Percentiles rank a stretch among this genome's conserved stretches.
These are phyloP conservation scores for Platyscapa corneri DNA, from an alignment of 1,140 invertebrate species.

Conservation along the genomic window DNA sequence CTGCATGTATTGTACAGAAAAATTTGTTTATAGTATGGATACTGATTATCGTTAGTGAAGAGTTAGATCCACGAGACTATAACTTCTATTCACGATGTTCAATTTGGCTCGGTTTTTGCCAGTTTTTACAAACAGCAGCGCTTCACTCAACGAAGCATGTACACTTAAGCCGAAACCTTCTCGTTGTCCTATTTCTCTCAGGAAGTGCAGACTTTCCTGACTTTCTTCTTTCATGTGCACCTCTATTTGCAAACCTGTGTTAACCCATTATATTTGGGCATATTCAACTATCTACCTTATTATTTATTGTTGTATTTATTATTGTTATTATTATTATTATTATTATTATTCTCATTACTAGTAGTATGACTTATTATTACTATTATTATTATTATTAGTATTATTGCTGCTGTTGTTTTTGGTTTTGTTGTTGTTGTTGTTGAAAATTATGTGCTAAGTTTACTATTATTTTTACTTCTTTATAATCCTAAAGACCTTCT, in stretches of 20 bases:
- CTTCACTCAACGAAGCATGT: slow-evolving; percentile 15
- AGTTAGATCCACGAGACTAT: not conserved
- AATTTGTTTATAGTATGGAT: too few relatives aligned
- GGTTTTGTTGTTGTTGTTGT: too few relatives aligned
- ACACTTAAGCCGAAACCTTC: too few relatives aligned
- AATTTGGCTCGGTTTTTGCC: not conserved
- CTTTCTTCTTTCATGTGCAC: not conserved
- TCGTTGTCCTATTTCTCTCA: not conserved
- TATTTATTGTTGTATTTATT: too few relatives aligned
- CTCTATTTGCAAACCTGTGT: not conserved
- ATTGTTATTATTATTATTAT: too few relatives aligned
- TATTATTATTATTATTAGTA: too few relatives aligned
- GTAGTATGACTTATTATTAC: too few relatives aligned
- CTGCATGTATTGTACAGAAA: too few relatives aligned
- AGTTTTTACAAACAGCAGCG: not conserved
- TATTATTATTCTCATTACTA: too few relatives aligned
- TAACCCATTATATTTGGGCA: not conserved
- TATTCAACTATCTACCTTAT: not conserved
- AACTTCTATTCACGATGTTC: not conserved
- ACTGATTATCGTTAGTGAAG: not conserved
- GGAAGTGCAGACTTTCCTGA: not conserved
- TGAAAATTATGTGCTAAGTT: not conserved
- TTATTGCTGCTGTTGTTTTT: too few relatives aligned
- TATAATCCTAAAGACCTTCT: not conserved
- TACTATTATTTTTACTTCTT: not conserved